Evolutionary conservation across 2,888 invertebrate genomes (phyloP).

Genomic region (Nomada hirtipes): DNA sequence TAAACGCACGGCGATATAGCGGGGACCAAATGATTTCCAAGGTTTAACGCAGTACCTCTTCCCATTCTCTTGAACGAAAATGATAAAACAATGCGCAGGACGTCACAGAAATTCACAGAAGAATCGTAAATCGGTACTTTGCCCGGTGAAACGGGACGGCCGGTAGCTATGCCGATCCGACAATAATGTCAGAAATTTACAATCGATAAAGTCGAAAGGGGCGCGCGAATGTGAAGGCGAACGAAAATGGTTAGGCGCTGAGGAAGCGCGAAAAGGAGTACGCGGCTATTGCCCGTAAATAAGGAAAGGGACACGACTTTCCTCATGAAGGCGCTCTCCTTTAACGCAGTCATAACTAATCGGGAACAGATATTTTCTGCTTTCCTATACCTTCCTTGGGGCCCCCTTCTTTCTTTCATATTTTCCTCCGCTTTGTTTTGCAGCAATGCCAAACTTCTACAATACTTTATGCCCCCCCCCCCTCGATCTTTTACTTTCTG

Average conservation of each 20-base stretch:
- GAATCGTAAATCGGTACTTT: conserved; percentile 47
- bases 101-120: conserved; percentile 2
- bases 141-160: conserved; percentile 23
- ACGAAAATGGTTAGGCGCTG: conserved; percentile 50
- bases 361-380: conserved; percentile 49
- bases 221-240: conserved; percentile 44
- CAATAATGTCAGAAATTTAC: conserved; percentile 67
- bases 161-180: conserved; percentile 51
- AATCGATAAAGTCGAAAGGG: conserved; percentile 66
- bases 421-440: background rate
- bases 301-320: conserved; percentile 48
- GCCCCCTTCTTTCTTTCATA: background rate
- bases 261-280: conserved; percentile 54
- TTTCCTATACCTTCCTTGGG: conserved; percentile 10
- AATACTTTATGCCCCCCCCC: conserved; percentile 20
- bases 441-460: conserved; percentile 2
- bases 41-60: conserved; percentile 2
- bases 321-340: conserved; percentile 61
- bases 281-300: conserved; percentile 52
- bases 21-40: background rate
- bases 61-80: background rate
- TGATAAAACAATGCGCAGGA: conserved; percentile 40
- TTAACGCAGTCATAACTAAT: conserved; percentile 77
- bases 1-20: background rate
- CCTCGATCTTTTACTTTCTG: conserved; percentile 7